Evolutionary conservation across 2,888 invertebrate species (phyloP).

Genomic region (Eupithecia pulchellata): DNA sequence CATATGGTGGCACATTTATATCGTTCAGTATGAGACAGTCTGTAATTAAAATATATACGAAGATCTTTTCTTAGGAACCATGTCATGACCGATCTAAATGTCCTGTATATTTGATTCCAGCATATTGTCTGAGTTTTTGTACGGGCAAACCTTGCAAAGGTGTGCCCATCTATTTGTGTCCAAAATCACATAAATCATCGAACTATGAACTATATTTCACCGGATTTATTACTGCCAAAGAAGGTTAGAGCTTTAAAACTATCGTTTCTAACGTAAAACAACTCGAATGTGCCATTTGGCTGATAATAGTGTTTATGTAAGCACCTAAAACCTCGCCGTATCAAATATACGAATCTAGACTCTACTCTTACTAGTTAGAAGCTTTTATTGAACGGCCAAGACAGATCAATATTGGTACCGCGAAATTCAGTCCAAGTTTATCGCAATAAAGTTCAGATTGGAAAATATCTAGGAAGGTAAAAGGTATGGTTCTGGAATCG

Average conservation of each 20-base stretch:
- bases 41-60: too few species aligned
- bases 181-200: neutral
- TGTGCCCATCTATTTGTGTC: neutral
- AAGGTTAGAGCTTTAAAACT: slow-evolving; percentile 19
- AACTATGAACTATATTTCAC: slow-evolving; percentile 9
- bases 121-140: neutral
- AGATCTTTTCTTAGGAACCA: too few species aligned
- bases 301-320: slow-evolving; percentile 24
- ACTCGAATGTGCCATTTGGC: slow-evolving; percentile 18
- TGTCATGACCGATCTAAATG: too few species aligned
- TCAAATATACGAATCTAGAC: neutral
- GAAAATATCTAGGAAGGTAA: neutral
- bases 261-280: slow-evolving; percentile 18
- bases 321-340: slow-evolving; percentile 19
- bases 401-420: neutral
- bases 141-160: neutral
- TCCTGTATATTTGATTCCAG: too few species aligned
- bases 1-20: too few species aligned
- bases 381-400: neutral
- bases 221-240: slow-evolving; percentile 17
- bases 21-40: too few species aligned
- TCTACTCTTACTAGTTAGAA: neutral
- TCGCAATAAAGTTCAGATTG: slow-evolving; percentile 18
- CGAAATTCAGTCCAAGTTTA: neutral
- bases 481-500: neutral